These are phyloP conservation scores for Plectropomus leopardus DNA, from an alignment of 2,113 vertebrate genomes.

Conservation along the genomic window DNA sequence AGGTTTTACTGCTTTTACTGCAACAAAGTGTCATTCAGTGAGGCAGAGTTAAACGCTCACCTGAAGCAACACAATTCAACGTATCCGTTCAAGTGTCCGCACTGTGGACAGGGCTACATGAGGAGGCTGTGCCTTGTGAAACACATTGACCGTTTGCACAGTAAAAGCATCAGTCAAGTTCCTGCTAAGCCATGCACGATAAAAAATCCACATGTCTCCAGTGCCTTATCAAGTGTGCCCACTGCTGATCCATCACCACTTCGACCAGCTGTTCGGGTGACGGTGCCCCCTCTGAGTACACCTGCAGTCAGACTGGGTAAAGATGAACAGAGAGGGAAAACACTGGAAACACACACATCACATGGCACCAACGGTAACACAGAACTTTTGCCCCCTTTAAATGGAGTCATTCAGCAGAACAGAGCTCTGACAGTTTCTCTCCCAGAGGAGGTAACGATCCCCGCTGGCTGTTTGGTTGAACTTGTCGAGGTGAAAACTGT, in stretches of 20 bases:
- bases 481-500: slow-evolving; percentile 94
- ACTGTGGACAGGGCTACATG: slow-evolving; percentile 93
- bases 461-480: slow-evolving; percentile 93
- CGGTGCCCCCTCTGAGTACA: slow-evolving; percentile 41
- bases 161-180: slow-evolving; percentile 71
- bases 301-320: slow-evolving; percentile 45
- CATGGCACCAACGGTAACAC: slow-evolving; percentile 79
- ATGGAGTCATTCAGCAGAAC: slow-evolving; percentile 87
- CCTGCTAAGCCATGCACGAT: slow-evolving; percentile 32
- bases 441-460: slow-evolving; percentile 91
- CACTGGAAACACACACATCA: slow-evolving; percentile 46
- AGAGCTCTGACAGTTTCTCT: slow-evolving; percentile 91
- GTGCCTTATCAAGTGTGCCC: slow-evolving; percentile 60
- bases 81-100: slow-evolving; percentile 90
- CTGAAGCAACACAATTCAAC: slow-evolving; percentile 90
- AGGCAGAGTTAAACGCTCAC: slow-evolving; percentile 91
- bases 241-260: slow-evolving; percentile 29
- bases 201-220: slow-evolving; percentile 50
- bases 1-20: slow-evolving; percentile 83
- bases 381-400: slow-evolving; percentile 86
- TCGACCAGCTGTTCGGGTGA: slow-evolving; percentile 58
- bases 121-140: slow-evolving; percentile 93
- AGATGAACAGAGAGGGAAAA: slow-evolving; percentile 60
- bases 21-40: slow-evolving; percentile 88
- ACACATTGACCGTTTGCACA: slow-evolving; percentile 91